Evolutionary conservation across 1,140 invertebrate species (phyloP), one percentile per base, ranked within the genome.

Genomic region (Archivesica marissinica): DNA sequence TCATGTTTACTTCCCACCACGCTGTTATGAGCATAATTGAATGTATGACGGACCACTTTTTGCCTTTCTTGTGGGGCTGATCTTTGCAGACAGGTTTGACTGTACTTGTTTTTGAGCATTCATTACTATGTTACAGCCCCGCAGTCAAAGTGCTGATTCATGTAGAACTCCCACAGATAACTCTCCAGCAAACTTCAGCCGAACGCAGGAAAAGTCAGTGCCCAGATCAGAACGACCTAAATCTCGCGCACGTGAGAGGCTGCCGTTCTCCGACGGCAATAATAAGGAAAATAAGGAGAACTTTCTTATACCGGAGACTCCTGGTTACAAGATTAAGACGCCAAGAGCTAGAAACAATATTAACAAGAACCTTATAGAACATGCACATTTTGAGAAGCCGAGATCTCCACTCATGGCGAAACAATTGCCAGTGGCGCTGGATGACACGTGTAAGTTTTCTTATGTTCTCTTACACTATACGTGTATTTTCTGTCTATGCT

Each of bases 231-330:
- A 89, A 70, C 83, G 86, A 66, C 77, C 72, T 15, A 81, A 83
- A 59, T 86, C 88, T 44, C 81, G 89, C 9, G 90, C 90, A 0
- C 64, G 90, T 75, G 90, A 92, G 75, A 89, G 88, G 68, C 86
- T 92, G 1, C 76, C 64, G 25, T 89, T 89, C 74, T 87, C 85
- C 11, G 52, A 83, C 13, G 72, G 47, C 30, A 86, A 87, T 13
- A 82, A 66, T 23, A 86, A 79, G 59, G 85, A 83, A 47, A 90
- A 94, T 75, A 93, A 94, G 76, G 93, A 94, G 86, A 94, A 94
- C 79, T 94, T 95, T 87, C 85, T 88, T 20, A 89, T 93, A 30
- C 94, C 94, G 38, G 86, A 88, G 41, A 90, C 91, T 6, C 93
- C 93, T 9, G 87, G 85, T 84, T 77, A 30, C 13, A 44, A 44